Percentiles rank a stretch among this genome's conserved stretches.
phyloP scores from a whole-genome alignment of 2,888 invertebrate species.

The Hirtodrosophila histrioides region DNA sequence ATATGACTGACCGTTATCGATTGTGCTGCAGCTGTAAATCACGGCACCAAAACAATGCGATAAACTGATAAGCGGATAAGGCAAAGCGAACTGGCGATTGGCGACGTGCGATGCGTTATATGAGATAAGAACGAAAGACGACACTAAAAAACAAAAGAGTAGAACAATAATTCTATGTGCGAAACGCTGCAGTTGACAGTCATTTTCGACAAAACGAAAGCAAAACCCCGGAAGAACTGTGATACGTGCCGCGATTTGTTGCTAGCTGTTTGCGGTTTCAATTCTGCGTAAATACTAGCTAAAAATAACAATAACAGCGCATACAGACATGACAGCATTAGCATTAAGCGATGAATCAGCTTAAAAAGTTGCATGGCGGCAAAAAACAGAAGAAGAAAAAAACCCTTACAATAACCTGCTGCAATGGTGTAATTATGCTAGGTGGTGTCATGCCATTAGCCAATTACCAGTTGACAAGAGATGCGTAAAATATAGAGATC shows the following conservation, averaged over 20 bases:
- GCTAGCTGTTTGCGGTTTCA: constrained; percentile 17
- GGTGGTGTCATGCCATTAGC: too few relatives aligned
- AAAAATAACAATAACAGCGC: constrained; percentile 43
- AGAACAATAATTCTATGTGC: constrained; percentile 10
- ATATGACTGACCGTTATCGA: too few relatives aligned
- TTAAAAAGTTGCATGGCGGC: constrained; percentile 41
- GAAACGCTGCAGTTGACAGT: constrained; percentile 17
- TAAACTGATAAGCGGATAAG: too few relatives aligned
- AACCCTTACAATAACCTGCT: constrained; percentile 36
- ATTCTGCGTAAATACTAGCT: constrained; percentile 29
- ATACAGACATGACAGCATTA: constrained; percentile 52
- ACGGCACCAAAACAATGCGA: too few relatives aligned
- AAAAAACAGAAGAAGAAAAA: constrained; percentile 2
- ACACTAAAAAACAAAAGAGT: too few relatives aligned
- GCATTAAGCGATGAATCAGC: constrained; percentile 66
- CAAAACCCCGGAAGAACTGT: constrained; percentile 1
- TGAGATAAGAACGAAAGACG: too few relatives aligned
- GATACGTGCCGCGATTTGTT: constrained; percentile 20
- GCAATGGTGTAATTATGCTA: background rate
- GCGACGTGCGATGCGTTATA: too few relatives aligned
- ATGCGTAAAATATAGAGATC: too few relatives aligned
- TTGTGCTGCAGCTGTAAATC: too few relatives aligned
- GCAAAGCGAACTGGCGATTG: too few relatives aligned
- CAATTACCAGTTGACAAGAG: too few relatives aligned
- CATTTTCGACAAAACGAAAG: constrained; percentile 1